Base-by-base conservation (phyloP, 1,140 invertebrate genomes). In the Drosophila mayri region DNA sequence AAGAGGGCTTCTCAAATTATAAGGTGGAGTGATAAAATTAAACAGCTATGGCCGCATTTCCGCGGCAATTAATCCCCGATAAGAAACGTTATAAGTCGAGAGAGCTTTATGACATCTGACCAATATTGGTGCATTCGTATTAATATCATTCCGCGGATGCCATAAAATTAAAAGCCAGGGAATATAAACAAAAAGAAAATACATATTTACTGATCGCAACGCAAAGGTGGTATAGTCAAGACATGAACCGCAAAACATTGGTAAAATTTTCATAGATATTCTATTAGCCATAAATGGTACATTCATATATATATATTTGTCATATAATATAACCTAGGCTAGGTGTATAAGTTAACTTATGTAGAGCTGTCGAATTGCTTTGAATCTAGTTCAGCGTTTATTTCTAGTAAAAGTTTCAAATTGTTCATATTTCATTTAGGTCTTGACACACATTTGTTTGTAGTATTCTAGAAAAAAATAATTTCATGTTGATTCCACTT, bases 301-400 rank as follows among this genome's bases (percentile, higher is more conserved):
- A 38, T 55, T 55, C 52, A 83, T 71, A 83, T 25, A 79, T 63
- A 83, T 88, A 79, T 66, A 83, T 88, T 79, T 88, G 47, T 80
- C 65, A 72, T 84, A 72, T 61, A 72, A 72, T 84, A 72, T 61
- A 72, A 67, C 63, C 81, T 85, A 85, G 66, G 68, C 67, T 70
- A 70, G 67, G 35, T 67, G 32, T 58, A 72, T 55, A 35, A 76
- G 77, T 85, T 85, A 37, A 64, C 49, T 79, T 59, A 61, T 81
- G 28, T 46, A 65, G 59, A 76, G 66, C 57, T 62, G 63, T 47
- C 70, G 54, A 63, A 57, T 71, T 50, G 41, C 37, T 63, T 76
- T 58, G 49, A 57, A 22, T 47, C 38, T 82, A 79, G 57, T 76
- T 86, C 84, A 73, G 80, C 80, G 67, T 71, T 65, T 80, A 64